Base-by-base conservation (phyloP, 2,888 invertebrate species). In the Euspilapteryx auroguttella region DNA sequence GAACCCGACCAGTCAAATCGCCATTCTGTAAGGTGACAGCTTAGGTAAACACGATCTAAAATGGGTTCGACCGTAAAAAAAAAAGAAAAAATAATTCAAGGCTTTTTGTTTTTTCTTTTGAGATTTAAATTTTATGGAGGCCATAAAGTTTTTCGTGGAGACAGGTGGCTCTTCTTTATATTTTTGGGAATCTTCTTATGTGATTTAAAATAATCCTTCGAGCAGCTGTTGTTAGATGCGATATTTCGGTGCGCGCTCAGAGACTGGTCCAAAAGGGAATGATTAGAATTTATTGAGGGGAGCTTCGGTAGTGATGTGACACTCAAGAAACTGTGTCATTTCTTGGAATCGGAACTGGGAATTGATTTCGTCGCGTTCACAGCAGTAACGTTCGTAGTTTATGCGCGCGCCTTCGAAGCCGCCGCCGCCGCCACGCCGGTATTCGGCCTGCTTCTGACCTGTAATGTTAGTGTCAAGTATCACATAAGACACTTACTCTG, bases 141-240 rank as follows among this genome's bases (percentile, higher is more conserved):
- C 68, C 55, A 75, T 75, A 75, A 75, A 75, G 65, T 59, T 71
- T 69, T 75, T 66, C 69, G 56, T 66, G 65, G 73, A 57, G 75
- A 75, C 75, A 75, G 75, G 75, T 75, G 75, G 71, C 59, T 71
- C 59, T 73, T 64, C 64, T 68, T 71, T 73, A 69, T 66, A 64
- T 59, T 66, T 59, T 57, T 63, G 66, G 55, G 59, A 54, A 58
- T n/a, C n/a, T n/a, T n/a, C n/a, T n/a, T n/a, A n/a, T n/a, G n/a
- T n/a, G n/a, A n/a, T n/a, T n/a, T n/a, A n/a, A n/a, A n/a, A n/a
- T n/a, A n/a, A n/a, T n/a, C n/a, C n/a, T n/a, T n/a, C n/a, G n/a
- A n/a, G n/a, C n/a, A n/a, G n/a, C n/a, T n/a, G 56, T 44, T 44
- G 42, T 46, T 68, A 73, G 55, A 48, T 68, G 45, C 52, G 57